Percentiles rank a stretch among this genome's conserved stretches.
Evolutionary conservation across 2,113 vertebrate genomes (phyloP).

Genomic region (Colistium nudipinnis): DNA sequence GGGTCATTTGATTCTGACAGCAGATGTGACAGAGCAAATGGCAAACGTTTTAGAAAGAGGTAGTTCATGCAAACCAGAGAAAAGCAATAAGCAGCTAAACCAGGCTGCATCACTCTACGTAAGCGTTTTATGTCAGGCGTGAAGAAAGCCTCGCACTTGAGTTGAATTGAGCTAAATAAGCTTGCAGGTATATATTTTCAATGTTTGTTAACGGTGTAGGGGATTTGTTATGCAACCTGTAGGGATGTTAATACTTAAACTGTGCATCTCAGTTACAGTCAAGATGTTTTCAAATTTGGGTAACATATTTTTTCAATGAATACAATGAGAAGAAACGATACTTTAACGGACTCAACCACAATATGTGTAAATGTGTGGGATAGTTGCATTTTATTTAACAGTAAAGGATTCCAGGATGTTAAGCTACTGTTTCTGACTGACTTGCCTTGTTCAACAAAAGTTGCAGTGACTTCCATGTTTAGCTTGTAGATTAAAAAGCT

Average conservation of each 20-base stretch:
- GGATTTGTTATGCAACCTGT: background rate
- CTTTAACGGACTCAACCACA: too few species aligned
- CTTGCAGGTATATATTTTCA: background rate
- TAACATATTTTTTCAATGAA: too few species aligned
- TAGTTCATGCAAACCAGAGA: conserved; percentile 3
- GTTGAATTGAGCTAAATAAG: background rate
- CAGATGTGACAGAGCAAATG: conserved; percentile 5
- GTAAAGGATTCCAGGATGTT: background rate
- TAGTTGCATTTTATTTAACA: background rate
- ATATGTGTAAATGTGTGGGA: background rate
- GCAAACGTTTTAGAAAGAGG: background rate
- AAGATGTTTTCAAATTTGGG: background rate
- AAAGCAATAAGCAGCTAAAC: conserved; percentile 6
- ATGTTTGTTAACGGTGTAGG: background rate
- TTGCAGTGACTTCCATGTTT: background rate
- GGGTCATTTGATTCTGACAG: conserved; percentile 16
- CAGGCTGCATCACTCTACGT: background rate
- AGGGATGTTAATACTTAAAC: background rate
- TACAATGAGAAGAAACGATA: too few species aligned
- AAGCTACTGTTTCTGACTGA: background rate
- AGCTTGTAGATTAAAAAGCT: background rate
- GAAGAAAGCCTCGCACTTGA: background rate
- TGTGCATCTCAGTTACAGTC: too few species aligned
- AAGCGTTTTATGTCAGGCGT: background rate
- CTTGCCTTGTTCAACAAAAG: background rate